Conservation (phyloP, 1,140 invertebrate genomes). For the Anthonomus grandis region DNA sequence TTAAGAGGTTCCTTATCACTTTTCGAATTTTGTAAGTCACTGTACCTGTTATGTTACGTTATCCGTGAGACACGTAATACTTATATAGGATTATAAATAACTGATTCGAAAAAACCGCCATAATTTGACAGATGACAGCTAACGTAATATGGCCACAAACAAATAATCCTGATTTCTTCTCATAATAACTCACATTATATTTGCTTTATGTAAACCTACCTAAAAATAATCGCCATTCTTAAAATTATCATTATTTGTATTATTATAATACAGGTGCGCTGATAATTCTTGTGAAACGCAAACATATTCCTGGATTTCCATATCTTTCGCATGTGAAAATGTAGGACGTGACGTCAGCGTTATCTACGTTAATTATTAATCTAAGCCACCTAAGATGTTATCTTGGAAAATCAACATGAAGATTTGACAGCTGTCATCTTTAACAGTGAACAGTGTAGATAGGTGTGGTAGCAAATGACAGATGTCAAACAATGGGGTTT, state of each 20-base stretch:
- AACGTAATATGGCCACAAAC: neutral
- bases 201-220: neutral
- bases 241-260: neutral
- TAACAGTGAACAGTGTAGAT: no score
- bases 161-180: neutral
- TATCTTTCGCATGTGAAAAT: no score
- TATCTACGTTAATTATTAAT: no score
- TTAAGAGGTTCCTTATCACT: conserved; percentile 9
- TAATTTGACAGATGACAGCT: neutral
- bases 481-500: no score
- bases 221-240: conserved; percentile 4
- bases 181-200: neutral
- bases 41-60: no score
- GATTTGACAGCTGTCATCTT: no score
- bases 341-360: no score
- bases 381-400: no score
- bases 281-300: conserved; percentile 20
- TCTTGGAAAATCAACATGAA: no score
- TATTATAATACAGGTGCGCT: conserved; percentile 19
- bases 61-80: no score
- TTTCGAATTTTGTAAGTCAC: conserved; percentile 6
- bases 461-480: no score
- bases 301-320: conserved; percentile 2
- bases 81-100: neutral
- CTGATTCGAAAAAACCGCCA: neutral